Conservation (phyloP, 2,888 invertebrate genomes). For the Pristionchus mayeri region DNA sequence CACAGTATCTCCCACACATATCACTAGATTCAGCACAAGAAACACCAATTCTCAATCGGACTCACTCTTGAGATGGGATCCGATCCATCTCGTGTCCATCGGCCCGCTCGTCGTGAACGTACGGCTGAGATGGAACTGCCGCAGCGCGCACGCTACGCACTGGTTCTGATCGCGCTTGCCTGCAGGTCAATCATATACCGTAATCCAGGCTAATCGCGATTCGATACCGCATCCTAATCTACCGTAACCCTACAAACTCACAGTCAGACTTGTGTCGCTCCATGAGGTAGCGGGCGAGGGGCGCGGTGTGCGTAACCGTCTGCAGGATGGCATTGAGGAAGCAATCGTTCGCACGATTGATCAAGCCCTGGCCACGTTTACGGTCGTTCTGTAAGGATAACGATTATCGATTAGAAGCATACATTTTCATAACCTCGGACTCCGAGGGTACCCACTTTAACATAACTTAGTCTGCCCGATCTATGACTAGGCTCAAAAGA, state of each 20-base stretch:
- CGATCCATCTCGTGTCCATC: constrained; percentile 50
- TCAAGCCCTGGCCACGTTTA: constrained; percentile 58
- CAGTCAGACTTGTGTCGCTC: constrained; percentile 52
- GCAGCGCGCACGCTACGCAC: constrained; percentile 52
- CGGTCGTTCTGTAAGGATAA: constrained; percentile 47
- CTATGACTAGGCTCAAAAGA: too few species aligned
- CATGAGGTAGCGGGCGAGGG: constrained; percentile 60
- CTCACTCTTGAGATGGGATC: constrained; percentile 49
- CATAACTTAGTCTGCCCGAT: too few species aligned
- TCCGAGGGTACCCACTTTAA: too few species aligned
- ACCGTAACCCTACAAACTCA: constrained; percentile 44
- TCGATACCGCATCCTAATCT: background rate
- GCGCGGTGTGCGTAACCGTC: constrained; percentile 66
- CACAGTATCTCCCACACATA: too few species aligned
- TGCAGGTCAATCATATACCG: background rate
- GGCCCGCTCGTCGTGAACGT: background rate
- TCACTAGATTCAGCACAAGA: too few species aligned
- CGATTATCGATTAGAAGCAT: background rate
- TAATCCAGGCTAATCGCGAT: background rate
- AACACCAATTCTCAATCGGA: too few species aligned
- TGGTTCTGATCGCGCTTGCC: constrained; percentile 47
- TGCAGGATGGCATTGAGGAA: constrained; percentile 70
- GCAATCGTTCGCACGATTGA: constrained; percentile 67
- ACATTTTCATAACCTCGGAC: too few species aligned
- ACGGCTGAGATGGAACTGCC: constrained; percentile 42